Percentiles rank a stretch among this genome's conserved stretches.
These are phyloP conservation scores for Antennarius maculatus DNA, from an alignment of 2,797 vertebrate genomes.

Conservation along the genomic window DNA sequence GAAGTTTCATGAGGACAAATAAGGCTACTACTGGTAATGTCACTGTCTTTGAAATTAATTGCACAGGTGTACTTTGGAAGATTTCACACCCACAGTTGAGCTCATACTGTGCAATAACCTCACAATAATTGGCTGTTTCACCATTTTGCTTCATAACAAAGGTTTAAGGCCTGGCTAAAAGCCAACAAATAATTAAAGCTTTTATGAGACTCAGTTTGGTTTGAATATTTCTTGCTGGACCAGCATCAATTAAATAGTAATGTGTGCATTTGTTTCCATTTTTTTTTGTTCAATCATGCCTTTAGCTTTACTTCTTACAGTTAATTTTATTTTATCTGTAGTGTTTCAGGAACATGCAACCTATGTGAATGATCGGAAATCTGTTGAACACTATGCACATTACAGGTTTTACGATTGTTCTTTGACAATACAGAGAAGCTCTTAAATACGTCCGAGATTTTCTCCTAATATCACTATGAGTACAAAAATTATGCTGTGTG, in stretches of 20 bases:
- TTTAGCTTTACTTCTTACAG: neutral
- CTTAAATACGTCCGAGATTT: neutral
- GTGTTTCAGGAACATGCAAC: neutral
- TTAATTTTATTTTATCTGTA: neutral
- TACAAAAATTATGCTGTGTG: neutral
- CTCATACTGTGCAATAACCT: conserved; percentile 11
- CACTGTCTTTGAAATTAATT: conserved; percentile 23
- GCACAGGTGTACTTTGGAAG: conserved; percentile 22
- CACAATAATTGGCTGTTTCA: conserved; percentile 11
- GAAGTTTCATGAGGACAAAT: conserved; percentile 36
- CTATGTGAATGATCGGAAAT: neutral
- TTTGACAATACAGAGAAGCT: too few species aligned
- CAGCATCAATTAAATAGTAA: neutral
- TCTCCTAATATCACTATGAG: neutral
- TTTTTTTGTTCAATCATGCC: neutral
- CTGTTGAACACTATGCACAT: neutral
- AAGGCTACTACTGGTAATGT: conserved; percentile 9
- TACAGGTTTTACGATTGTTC: neutral
- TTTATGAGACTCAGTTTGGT: neutral
- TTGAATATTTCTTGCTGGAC: conserved; percentile 5
- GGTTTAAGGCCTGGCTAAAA: neutral
- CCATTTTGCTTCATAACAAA: conserved; percentile 9
- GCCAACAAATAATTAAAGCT: conserved; percentile 5
- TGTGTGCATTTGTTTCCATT: neutral
- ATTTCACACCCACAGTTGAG: conserved; percentile 5